phyloP scores from a whole-genome alignment of 2,888 invertebrate species.

The Tridacna crocea region DNA sequence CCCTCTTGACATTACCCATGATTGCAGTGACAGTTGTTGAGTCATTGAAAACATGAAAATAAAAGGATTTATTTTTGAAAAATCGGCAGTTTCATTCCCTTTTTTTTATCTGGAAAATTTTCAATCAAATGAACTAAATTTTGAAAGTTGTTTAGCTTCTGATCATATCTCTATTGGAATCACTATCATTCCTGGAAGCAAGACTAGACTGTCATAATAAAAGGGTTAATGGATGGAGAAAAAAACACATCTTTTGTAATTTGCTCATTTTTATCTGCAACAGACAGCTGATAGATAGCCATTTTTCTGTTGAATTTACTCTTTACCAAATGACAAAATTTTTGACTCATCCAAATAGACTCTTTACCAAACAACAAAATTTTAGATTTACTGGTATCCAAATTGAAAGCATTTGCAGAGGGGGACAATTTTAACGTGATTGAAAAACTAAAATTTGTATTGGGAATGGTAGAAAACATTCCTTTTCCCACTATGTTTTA shows the following conservation, averaged over 20 bases:
- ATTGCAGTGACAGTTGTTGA: neutral
- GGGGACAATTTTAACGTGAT: no score
- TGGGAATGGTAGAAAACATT: no score
- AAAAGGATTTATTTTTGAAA: neutral
- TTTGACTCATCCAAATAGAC: no score
- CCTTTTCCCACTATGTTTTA: no score
- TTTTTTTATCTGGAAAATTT: neutral
- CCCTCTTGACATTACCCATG: neutral
- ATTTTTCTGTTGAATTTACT: constrained; percentile 21
- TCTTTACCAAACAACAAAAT: no score
- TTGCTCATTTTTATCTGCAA: constrained; percentile 53
- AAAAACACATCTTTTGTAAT: constrained; percentile 62
- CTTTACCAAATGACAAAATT: no score
- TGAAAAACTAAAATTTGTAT: no score
- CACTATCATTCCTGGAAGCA: no score
- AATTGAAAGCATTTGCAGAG: no score
- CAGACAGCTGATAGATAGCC: constrained; percentile 44
- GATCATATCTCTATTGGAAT: neutral
- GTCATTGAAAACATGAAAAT: neutral
- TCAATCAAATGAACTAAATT: neutral
- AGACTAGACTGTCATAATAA: neutral
- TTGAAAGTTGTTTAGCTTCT: neutral
- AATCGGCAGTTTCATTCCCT: neutral
- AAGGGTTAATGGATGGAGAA: constrained; percentile 33
- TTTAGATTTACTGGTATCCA: no score